Evolutionary conservation across 2,113 vertebrate species (phyloP).

Genomic region (Neolamprologus caudopunctatus): DNA sequence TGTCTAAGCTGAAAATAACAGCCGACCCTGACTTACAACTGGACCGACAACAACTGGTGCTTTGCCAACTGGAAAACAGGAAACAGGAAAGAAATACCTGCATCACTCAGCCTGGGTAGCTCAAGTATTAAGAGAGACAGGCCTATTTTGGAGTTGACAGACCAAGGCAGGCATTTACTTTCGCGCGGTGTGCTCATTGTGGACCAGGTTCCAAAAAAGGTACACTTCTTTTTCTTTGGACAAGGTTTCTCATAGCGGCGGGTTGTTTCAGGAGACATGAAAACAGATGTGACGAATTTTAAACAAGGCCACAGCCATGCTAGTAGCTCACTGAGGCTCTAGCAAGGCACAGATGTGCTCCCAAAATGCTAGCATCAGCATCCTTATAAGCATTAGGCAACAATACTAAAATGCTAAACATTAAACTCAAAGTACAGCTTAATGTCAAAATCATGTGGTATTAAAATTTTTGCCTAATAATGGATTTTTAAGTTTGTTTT

Average conservation of each 20-base stretch:
- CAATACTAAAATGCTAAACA: background rate
- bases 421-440: background rate
- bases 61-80: slow-evolving; percentile 15
- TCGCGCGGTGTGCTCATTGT: slow-evolving; percentile 4
- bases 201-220: background rate
- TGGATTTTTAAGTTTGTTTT: background rate
- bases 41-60: background rate
- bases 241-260: background rate
- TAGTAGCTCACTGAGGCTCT: background rate
- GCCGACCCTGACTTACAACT: slow-evolving; percentile 26
- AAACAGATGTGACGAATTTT: background rate
- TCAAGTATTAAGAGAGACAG: slow-evolving; percentile 43
- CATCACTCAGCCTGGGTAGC: slow-evolving; percentile 42
- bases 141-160: slow-evolving; percentile 50
- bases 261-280: background rate
- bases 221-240: background rate
- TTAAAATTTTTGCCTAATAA: background rate
- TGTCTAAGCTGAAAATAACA: slow-evolving; percentile 42
- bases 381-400: background rate
- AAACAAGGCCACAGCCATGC: background rate
- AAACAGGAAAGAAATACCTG: slow-evolving; percentile 47
- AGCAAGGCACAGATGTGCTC: background rate
- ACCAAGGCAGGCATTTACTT: slow-evolving; percentile 29
- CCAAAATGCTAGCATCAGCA: background rate
- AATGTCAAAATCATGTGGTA: background rate